Evolutionary conservation across 2,888 invertebrate species (phyloP), one percentile per base, ranked within the genome.

Genomic region (Drosophila peninsularis): DNA sequence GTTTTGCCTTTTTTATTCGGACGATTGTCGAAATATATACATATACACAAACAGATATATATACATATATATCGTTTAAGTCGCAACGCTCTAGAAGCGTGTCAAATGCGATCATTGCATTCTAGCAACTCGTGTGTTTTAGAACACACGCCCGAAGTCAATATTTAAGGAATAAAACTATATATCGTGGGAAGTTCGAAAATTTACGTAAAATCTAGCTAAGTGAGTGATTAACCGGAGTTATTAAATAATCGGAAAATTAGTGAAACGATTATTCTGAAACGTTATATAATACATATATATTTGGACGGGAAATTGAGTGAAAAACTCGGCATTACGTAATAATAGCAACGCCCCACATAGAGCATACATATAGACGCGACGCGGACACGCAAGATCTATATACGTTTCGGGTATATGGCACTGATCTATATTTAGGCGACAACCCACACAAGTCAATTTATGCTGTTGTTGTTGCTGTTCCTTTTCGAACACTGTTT

Each of bases 41-140:
- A 24, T 24, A 73, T 80, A 44, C 14, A 39, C 0, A 44, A 39
- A 76, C 62, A 53, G 0, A 74, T 53, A 71, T 45, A 47, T 17
- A 30, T 61, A 41, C 13, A 37, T 32, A 78, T 53, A 75, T 75
- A 75, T 78, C 78, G 69, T 17, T 47, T 32, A 37, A 50, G 37
- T 50, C 36, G 52, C 66, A 76, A 63, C 62, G 61, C 19, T 70
- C 49, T 50, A 71, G 67, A 69, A 82, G 84, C 83, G 81, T 75
- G 75, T 76, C 75, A 77, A 82, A 89, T 86, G 75, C 70, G 81
- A 82, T 92, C 92, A 92, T 92, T 92, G 91, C 92, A 89, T 90
- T 92, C 87, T 90, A 84, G 91, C 91, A 91, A 90, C 90, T 92
- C 90, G 91, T 90, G 80, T 88, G 88, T 90, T 88, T 84, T 89